Base-by-base conservation (phyloP, 92 coral and sea anemone species). In the Palythoa grandiflora region DNA sequence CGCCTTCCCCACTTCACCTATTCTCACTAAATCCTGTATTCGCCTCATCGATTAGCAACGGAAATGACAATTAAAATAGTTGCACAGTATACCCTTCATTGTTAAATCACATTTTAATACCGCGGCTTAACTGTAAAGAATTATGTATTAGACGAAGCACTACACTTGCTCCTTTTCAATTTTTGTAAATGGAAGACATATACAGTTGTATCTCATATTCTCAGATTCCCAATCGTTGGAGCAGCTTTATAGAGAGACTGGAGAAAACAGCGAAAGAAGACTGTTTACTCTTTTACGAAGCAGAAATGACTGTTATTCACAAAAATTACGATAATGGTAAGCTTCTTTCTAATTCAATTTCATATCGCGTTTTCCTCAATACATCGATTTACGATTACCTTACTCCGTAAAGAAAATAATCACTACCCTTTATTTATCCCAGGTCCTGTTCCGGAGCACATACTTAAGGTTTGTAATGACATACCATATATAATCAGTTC, bases 161-260 rank as follows among this genome's bases (percentile, higher is more conserved):
- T 28, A 28, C 28, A 28, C 28, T 28, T 28, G 0, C 28, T 28
- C 28, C 28, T 28, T 28, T 0, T 28, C 28, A 28, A 28, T 28
- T 28, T 28, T 28, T 28, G 28, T 28, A 28, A 28, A 28, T 28
- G 28, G 28, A 28, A 28, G 28, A 28, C 28, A 28, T 0, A 28
- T 0, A 44, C 1, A 5, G 50, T 44, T 50, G 61, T 38, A 53
- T 15, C 48, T 80, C 60, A 38, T n/a, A 1, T 51, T 48, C 13
- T 40, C 71, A 92, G 94, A 92, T 92, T 70, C 94, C 94, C n/a
- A 92, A 89, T 71, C 89, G 94, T 6, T 92, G 94, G 94, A 92
- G 83, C 80, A 89, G 87, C 44, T 92, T 92, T 77, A 80, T 92
- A 6, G 94, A 92, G 48, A 92, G 88, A 77, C 88, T 92, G 1